phyloP scores from a whole-genome alignment of 2,113 vertebrate genomes.

The Blennius ocellaris region DNA sequence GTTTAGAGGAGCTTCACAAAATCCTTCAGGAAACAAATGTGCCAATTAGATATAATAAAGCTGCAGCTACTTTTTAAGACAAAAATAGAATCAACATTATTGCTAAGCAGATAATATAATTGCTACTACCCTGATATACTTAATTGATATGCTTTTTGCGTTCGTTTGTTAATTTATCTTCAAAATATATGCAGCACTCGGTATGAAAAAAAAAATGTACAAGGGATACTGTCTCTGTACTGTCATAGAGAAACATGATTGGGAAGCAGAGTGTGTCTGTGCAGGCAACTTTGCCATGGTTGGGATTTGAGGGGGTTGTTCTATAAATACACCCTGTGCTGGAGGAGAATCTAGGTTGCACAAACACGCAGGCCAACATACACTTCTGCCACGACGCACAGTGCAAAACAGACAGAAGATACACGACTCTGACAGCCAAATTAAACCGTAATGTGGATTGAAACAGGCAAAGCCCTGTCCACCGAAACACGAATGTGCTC shows the following conservation, averaged over 20 bases:
- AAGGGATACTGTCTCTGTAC: neutral
- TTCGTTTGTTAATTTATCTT: neutral
- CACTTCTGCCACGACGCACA: slow-evolving; percentile 46
- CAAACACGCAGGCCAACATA: slow-evolving; percentile 64
- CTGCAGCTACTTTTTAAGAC: neutral
- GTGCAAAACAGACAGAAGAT: slow-evolving; percentile 19
- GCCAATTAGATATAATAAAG: neutral
- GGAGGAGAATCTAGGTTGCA: slow-evolving; percentile 76
- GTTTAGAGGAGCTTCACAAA: neutral
- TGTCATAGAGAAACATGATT: slow-evolving; percentile 55
- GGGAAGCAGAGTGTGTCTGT: slow-evolving; percentile 56
- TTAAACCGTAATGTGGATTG: slow-evolving; percentile 12
- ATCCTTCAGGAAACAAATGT: slow-evolving; percentile 5
- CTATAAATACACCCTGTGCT: slow-evolving; percentile 75
- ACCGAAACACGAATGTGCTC: slow-evolving; percentile 2
- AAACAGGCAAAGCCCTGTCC: neutral
- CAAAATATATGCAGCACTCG: neutral
- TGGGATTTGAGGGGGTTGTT: slow-evolving; percentile 72
- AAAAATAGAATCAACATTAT: neutral
- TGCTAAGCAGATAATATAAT: too few species aligned
- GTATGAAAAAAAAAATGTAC: neutral
- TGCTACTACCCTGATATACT: neutral
- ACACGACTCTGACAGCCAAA: slow-evolving; percentile 31
- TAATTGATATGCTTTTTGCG: neutral
- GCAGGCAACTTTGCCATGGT: slow-evolving; percentile 66